These are phyloP conservation scores for Apostichopus californicus DNA, from an alignment of 35 echinoderm and acorn worm genomes.

Conservation along the genomic window DNA sequence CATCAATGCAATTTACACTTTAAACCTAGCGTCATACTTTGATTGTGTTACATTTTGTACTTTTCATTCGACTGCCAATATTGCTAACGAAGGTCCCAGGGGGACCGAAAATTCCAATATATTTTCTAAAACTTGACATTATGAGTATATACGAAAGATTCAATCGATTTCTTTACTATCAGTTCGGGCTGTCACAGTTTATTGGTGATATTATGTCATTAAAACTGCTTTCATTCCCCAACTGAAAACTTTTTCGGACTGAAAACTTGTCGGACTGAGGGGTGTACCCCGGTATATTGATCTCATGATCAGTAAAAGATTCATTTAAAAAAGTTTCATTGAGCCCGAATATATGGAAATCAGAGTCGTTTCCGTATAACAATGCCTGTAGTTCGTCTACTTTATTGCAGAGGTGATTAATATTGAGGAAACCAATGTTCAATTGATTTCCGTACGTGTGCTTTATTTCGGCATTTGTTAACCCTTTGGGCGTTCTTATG, in stretches of 20 bases:
- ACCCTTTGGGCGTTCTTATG: not conserved
- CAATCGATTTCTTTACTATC: too few species aligned
- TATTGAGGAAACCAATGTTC: not conserved
- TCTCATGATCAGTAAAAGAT: not conserved
- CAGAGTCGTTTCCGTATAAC: not conserved
- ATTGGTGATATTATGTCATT: too few species aligned
- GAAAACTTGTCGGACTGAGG: too few species aligned
- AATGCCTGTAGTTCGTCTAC: not conserved
- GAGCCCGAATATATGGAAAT: not conserved
- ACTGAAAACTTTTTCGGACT: not conserved
- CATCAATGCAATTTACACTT: too few species aligned
- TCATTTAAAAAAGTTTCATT: constrained; percentile 27
- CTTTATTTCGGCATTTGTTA: not conserved
- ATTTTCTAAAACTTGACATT: too few species aligned
- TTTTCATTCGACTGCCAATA: too few species aligned
- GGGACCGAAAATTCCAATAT: too few species aligned
- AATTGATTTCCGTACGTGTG: not conserved
- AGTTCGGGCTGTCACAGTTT: too few species aligned
- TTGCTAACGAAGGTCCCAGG: too few species aligned
- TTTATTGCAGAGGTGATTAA: not conserved
- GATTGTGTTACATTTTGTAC: too few species aligned
- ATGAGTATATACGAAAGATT: too few species aligned
- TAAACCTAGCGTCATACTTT: too few species aligned
- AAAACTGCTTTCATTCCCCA: not conserved
- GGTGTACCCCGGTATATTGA: not conserved